Evolutionary conservation across 2,113 vertebrate species (phyloP), one percentile per base, ranked within the genome.

Genomic region (Paradoxurus hermaphroditus): DNA sequence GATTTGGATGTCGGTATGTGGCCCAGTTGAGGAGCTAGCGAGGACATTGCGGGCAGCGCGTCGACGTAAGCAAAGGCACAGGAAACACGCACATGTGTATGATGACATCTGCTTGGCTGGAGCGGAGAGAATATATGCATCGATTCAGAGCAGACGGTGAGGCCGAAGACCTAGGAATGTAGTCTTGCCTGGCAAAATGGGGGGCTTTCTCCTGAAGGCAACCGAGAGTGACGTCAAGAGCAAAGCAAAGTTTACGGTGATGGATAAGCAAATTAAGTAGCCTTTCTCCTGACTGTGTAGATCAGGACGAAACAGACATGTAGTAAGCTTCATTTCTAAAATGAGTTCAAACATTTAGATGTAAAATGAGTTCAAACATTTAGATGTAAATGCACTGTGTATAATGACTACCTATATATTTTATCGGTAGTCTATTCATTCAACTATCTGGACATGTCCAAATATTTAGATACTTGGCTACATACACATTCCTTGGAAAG

Each of bases 61-160:
- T 39, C 4, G 3, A 13, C 56, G 59, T 18, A 56, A 56, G 19
- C 44, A 73, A 34, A 85, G 36, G 11, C 31, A 10, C 31, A 90
- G 44, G 18, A 29, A 15, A 34, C 19, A 10, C 0, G 1, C 8
- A 14, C 4, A 3, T 13, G 2, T 14, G 14, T 9, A 19, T 0
- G 1, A n/a, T 4, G 9, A 29, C n/a, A 16, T 41, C 36, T 34
- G 6, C 16, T 10, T 41, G 27, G 21, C 63, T 73, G 31, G 59
- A 84, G 19, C 39, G 7, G 3, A 78, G 18, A 56, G 63, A 59
- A 19, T 36, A 14, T 53, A 41, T 1, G 4, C 13, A 3, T 1
- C 2, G 6, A 34, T 53, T 21, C 41, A 77, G 18, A 39, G 23
- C 16, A 41, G 73, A 41, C 0, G 3, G 8, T 5, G 41, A 79